A percentile compares a stretch with the other conserved stretches of the same genome.
Evolutionary conservation across 2,113 vertebrate genomes (phyloP).

Genomic region (Bolborhynchus lineola): DNA sequence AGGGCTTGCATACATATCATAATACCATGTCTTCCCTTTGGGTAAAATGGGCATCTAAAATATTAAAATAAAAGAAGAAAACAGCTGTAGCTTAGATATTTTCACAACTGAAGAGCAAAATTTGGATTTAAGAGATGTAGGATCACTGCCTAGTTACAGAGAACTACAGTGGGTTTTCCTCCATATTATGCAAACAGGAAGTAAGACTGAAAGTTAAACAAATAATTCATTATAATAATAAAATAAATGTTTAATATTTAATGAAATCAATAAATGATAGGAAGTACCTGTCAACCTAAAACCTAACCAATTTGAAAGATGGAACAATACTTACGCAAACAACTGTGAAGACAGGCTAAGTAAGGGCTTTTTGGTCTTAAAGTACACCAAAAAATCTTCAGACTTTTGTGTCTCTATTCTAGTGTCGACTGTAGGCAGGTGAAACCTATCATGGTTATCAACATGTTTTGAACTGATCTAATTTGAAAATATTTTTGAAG

Average conservation of each 20-base stretch:
- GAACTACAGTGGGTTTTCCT: background rate
- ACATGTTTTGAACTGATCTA: conserved; percentile 34
- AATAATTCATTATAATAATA: background rate
- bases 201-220: background rate
- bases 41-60: background rate
- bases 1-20: rapidly evolving
- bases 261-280: conserved; percentile 8
- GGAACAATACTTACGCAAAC: background rate
- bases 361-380: background rate
- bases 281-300: background rate
- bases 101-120: background rate
- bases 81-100: background rate
- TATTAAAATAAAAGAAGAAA: background rate
- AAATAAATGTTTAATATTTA: conserved; percentile 6
- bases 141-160: background rate
- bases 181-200: background rate
- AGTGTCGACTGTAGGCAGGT: conserved; percentile 33
- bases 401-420: background rate
- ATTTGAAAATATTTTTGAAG: conserved; percentile 67
- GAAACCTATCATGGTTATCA: conserved; percentile 42
- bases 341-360: background rate
- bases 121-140: background rate
- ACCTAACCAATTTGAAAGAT: background rate
- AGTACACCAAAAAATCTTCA: background rate
- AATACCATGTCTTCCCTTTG: background rate